Evolutionary conservation across 2,797 vertebrate species (phyloP), one percentile per base, ranked within the genome.

Genomic region (Poecilia wingei): DNA sequence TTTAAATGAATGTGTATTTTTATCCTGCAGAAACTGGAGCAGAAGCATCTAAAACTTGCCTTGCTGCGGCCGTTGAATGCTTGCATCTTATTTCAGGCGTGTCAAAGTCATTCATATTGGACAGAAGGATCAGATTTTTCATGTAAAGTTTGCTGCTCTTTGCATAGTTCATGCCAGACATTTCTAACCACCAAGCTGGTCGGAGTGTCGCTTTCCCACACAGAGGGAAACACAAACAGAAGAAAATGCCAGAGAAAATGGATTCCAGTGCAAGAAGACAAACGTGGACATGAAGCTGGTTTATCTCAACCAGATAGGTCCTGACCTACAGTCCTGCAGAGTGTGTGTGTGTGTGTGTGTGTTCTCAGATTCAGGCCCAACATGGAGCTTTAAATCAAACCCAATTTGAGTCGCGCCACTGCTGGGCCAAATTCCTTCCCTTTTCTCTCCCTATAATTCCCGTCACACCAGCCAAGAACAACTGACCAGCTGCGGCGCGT

Each of bases 401-500:
- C 72, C 22, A 20, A 33, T 79, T 76, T 79, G 36, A 78, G 82
- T 83, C 43, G 73, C 43, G 0, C 68, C 18, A 33, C 72, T 14
- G 46, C 75, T 31, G 72, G 82, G 79, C 57, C 81, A 61, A 76
- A 69, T 61, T 43, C 41, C 45, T 69, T 79, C 36, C 18, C 16
- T 12, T 47, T 28, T 45, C 22, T 6, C 2, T 0, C 20, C 39
- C 66, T 9, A n/a, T 74, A n/a, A 76, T 59, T 71, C 72, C 46
- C 9, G 1, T 68, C 84, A 57, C 77, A 71, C 43, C 75, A 51
- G 55, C 66, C 55, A 46, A 68, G 28, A 81, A 78, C 22, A 64
- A 79, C 73, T 80, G 69, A 70, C 25, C 83, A 36, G 79, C 85
- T 82, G 82, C 53, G 66, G 76, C 46, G 18, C 77, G 84, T 79